phyloP scores from a whole-genome alignment of 37 sponge, comb jelly and placozoan genomes.

The Geodia barretti region DNA sequence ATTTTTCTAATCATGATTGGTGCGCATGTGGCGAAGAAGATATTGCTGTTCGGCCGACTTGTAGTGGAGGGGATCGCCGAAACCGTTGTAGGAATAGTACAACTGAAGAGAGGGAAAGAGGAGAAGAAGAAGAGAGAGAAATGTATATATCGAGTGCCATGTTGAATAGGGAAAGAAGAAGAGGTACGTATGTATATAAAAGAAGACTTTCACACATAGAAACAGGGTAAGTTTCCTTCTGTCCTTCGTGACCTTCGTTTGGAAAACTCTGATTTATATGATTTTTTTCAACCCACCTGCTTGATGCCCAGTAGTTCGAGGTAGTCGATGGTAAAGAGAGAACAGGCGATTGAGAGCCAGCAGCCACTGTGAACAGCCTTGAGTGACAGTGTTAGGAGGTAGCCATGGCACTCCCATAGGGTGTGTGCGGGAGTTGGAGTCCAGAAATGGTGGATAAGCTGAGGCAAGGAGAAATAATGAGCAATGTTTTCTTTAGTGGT shows the following conservation, averaged over 20 bases:
- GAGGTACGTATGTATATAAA: no score
- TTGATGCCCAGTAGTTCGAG: conserved; percentile 73
- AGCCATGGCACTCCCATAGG: conserved; percentile 32
- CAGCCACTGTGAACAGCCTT: conserved; percentile 23
- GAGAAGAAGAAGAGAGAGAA: no score
- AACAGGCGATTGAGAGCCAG: conserved; percentile 65
- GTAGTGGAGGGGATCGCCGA: conserved; percentile 45
- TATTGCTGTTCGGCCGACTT: conserved; percentile 54
- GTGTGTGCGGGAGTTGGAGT: conserved; percentile 8
- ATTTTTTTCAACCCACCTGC: no score
- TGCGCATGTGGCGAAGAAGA: conserved; percentile 51
- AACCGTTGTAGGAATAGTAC: conserved; percentile 47
- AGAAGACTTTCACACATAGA: no score
- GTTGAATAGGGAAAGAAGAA: no score
- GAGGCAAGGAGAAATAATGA: no score
- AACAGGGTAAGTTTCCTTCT: no score
- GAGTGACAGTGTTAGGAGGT: conserved; percentile 16
- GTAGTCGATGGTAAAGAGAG: conserved; percentile 66
- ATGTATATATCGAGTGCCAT: no score
- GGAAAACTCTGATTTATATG: no score
- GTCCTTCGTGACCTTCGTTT: no score
- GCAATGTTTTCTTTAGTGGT: no score
- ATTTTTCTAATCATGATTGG: conserved; percentile 63
- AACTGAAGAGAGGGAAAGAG: no score
- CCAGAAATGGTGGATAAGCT: conserved; percentile 62